phyloP scores from a whole-genome alignment of 1,140 invertebrate species.

The Ostrea denselamellosa region DNA sequence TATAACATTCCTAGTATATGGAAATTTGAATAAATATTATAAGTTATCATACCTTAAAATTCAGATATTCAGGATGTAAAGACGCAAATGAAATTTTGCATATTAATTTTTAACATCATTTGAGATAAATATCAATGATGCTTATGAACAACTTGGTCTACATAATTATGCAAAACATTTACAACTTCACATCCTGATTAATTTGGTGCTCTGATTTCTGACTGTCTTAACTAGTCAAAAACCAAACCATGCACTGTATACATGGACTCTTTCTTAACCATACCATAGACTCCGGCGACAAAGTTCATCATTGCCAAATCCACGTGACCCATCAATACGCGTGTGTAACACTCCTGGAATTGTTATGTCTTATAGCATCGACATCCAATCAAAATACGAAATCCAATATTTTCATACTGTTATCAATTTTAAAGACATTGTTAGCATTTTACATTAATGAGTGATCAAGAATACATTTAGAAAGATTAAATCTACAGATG shows the following conservation, averaged over 20 bases:
- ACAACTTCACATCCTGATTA: not conserved
- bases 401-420: no score
- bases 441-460: no score
- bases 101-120: not conserved
- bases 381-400: no score
- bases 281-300: conserved; percentile 71
- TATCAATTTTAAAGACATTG: no score
- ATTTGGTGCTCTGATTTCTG: not conserved
- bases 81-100: not conserved
- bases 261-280: not conserved
- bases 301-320: conserved; percentile 82
- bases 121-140: no score
- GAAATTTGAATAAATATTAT: not conserved
- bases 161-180: not conserved
- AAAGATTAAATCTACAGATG: no score
- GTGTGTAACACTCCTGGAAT: conserved; percentile 89
- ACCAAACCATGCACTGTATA: not conserved
- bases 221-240: not conserved
- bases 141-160: not conserved
- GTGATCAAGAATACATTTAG: no score
- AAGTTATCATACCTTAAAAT: not conserved
- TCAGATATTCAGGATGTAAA: not conserved
- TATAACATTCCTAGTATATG: conserved; percentile 87
- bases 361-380: not conserved
- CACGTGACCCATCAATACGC: conserved; percentile 94